A percentile compares a stretch with the other conserved stretches of the same genome.
phyloP scores from a whole-genome alignment of 2,113 vertebrate genomes.

The Ailuropoda melanoleuca region DNA sequence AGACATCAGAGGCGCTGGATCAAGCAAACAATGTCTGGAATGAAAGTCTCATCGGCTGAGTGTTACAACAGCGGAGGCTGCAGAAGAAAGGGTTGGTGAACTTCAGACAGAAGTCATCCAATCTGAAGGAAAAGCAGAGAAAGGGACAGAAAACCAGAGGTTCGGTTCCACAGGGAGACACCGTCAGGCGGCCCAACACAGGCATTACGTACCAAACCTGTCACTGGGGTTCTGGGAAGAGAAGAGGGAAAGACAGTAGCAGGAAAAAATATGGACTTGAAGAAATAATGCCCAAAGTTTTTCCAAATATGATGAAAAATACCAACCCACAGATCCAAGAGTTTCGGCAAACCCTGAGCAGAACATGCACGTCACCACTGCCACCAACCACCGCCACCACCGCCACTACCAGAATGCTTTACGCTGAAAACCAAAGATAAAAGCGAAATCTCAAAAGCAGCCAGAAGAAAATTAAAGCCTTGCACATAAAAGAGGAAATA shows the following conservation, averaged over 20 bases:
- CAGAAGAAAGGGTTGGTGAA: not conserved
- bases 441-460: not conserved
- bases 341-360: not conserved
- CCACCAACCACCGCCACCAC: not conserved
- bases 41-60: not conserved
- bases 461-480: not conserved
- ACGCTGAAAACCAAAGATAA: not conserved
- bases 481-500: not conserved
- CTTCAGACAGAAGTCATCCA: not conserved
- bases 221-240: no score
- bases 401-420: not conserved
- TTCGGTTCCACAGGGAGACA: fast-evolving
- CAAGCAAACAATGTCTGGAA: not conserved
- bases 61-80: not conserved
- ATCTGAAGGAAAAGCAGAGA: not conserved
- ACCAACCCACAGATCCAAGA: not conserved
- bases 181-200: fast-evolving
- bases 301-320: not conserved
- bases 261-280: not conserved
- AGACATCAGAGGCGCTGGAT: not conserved
- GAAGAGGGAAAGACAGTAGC: not conserved
- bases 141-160: not conserved
- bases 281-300: not conserved
- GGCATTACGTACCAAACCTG: fast-evolving
- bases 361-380: not conserved